Conservation (phyloP, 2,113 vertebrate species). For the Otolemur garnettii region DNA sequence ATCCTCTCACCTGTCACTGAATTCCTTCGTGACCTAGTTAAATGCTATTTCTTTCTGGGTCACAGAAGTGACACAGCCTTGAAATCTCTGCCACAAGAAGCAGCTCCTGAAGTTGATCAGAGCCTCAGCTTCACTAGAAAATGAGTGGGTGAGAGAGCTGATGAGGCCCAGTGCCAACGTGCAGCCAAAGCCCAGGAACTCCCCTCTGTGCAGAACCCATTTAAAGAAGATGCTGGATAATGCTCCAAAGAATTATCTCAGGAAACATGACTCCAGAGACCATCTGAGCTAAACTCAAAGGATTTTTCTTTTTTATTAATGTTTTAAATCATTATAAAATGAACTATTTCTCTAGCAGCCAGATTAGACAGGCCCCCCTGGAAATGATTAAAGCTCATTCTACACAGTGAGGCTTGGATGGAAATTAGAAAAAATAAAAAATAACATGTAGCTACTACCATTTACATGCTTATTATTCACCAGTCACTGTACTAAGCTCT, state of each 20-base stretch:
- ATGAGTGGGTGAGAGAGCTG: background rate
- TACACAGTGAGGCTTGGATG: background rate
- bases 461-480: background rate
- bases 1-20: conserved; percentile 31
- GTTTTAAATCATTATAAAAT: background rate
- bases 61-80: conserved; percentile 41
- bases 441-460: background rate
- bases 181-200: background rate
- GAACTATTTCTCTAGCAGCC: background rate
- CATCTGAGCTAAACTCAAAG: conserved; percentile 29
- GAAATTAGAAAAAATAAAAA: conserved; percentile 9
- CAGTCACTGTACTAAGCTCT: background rate
- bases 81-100: conserved; percentile 40
- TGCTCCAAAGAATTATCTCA: background rate
- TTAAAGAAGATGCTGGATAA: background rate
- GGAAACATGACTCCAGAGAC: conserved; percentile 33
- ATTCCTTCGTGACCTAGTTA: conserved; percentile 71
- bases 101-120: conserved; percentile 45
- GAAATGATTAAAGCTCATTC: conserved; percentile 6
- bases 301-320: background rate
- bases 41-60: conserved; percentile 58
- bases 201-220: background rate
- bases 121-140: background rate
- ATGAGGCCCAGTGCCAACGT: background rate
- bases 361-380: background rate